These are phyloP conservation scores for Torymus texanus DNA, from an alignment of 2,888 invertebrate genomes.

Conservation along the genomic window DNA sequence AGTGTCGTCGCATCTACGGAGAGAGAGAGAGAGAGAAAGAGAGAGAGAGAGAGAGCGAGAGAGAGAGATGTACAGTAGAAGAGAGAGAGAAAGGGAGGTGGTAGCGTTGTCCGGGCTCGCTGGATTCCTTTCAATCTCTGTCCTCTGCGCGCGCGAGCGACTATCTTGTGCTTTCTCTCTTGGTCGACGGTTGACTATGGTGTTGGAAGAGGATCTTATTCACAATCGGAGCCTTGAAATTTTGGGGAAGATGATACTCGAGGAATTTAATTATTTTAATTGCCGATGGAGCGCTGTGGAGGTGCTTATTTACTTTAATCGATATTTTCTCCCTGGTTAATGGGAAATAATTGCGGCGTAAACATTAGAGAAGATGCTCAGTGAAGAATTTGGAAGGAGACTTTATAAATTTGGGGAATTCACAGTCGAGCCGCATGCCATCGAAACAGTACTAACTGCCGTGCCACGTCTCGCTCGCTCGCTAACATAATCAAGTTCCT, in stretches of 20 bases:
- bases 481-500: too few relatives aligned
- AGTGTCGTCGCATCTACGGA: neutral
- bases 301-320: too few relatives aligned
- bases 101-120: conserved; percentile 38
- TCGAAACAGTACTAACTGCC: too few relatives aligned
- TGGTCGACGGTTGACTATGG: neutral
- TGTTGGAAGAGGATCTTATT: conserved; percentile 14
- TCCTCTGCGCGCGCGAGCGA: neutral
- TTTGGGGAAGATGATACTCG: neutral
- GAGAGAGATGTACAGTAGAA: conserved; percentile 18
- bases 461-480: too few relatives aligned
- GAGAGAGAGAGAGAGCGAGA: neutral
- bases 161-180: neutral
- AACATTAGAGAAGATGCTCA: too few relatives aligned
- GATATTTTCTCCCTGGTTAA: too few relatives aligned
- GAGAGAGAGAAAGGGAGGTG: conserved; percentile 3
- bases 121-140: conserved; percentile 48
- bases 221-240: conserved; percentile 14
- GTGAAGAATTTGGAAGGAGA: too few relatives aligned
- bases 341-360: too few relatives aligned
- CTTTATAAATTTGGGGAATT: too few relatives aligned
- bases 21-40: conserved; percentile 4
- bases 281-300: neutral
- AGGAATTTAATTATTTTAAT: conserved; percentile 14
- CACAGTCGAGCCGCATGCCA: too few relatives aligned